phyloP scores from a whole-genome alignment of 2,113 vertebrate species.

The Epinephelus lanceolatus region DNA sequence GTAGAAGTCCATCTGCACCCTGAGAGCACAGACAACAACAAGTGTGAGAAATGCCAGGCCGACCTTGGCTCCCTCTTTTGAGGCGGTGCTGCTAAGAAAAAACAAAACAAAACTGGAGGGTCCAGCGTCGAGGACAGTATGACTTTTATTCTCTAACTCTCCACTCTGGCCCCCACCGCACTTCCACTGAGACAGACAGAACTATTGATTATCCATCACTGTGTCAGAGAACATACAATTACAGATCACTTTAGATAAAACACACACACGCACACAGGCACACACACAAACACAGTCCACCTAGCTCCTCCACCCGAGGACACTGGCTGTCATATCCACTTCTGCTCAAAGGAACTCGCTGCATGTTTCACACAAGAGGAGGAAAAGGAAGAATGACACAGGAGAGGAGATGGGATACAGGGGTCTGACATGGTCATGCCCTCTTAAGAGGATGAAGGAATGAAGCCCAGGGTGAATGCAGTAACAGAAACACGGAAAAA shows the following conservation, averaged over 20 bases:
- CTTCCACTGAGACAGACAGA: conserved; percentile 61
- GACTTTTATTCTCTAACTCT: conserved; percentile 44
- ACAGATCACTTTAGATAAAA: conserved; percentile 68
- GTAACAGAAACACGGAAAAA: conserved; percentile 14
- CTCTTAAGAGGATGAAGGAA: conserved; percentile 41
- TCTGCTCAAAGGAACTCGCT: conserved; percentile 43
- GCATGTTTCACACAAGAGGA: conserved; percentile 32
- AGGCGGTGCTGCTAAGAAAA: not conserved
- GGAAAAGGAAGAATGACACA: conserved; percentile 28
- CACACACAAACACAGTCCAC: conserved; percentile 33
- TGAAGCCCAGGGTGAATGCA: conserved; percentile 15
- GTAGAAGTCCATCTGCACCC: conserved; percentile 12
- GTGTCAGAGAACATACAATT: conserved; percentile 68
- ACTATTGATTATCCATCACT: conserved; percentile 72
- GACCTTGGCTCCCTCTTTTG: conserved; percentile 43
- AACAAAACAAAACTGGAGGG: not conserved
- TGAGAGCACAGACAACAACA: conserved; percentile 23
- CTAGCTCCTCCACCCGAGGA: conserved; percentile 39
- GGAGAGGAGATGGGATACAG: conserved; percentile 18
- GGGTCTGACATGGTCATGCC: conserved; percentile 40
- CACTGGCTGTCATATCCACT: conserved; percentile 59
- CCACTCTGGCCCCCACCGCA: not conserved
- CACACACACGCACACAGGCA: conserved; percentile 26
- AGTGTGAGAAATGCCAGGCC: conserved; percentile 33
- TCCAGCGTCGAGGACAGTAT: conserved; percentile 32